Conservation (phyloP, 2,797 vertebrate species). For the Dallia pectoralis region DNA sequence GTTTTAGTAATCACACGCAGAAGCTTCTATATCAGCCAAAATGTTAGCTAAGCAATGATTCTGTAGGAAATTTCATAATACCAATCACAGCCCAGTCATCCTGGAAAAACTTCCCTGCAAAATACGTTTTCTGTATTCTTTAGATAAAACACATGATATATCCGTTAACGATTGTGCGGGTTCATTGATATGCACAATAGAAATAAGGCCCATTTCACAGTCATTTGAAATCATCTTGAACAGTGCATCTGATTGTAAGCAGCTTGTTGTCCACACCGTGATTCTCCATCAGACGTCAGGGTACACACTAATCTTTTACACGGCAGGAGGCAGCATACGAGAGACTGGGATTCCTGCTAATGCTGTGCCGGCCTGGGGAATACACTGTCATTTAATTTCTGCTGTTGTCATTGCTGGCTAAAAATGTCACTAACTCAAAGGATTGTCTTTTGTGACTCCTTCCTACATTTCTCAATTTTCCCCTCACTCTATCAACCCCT, state of each 20-base stretch:
- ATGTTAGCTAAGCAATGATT: too few relatives aligned
- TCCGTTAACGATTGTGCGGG: too few relatives aligned
- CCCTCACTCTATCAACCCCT: constrained; percentile 23
- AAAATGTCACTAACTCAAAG: constrained; percentile 52
- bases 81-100: too few relatives aligned
- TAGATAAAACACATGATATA: too few relatives aligned
- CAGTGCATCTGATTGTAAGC: neutral
- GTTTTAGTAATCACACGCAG: too few relatives aligned
- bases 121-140: too few relatives aligned
- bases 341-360: constrained; percentile 40
- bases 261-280: neutral
- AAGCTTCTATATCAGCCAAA: too few relatives aligned
- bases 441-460: constrained; percentile 51
- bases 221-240: neutral
- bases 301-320: constrained; percentile 4
- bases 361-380: constrained; percentile 19
- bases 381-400: constrained; percentile 37
- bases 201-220: too few relatives aligned
- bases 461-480: neutral
- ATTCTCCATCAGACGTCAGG: neutral
- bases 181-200: too few relatives aligned
- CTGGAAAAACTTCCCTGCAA: too few relatives aligned
- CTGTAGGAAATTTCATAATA: too few relatives aligned
- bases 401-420: constrained; percentile 8
- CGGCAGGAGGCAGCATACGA: constrained; percentile 17